Base-by-base conservation (phyloP, 2,797 vertebrate genomes). In the Agapornis canus region DNA sequence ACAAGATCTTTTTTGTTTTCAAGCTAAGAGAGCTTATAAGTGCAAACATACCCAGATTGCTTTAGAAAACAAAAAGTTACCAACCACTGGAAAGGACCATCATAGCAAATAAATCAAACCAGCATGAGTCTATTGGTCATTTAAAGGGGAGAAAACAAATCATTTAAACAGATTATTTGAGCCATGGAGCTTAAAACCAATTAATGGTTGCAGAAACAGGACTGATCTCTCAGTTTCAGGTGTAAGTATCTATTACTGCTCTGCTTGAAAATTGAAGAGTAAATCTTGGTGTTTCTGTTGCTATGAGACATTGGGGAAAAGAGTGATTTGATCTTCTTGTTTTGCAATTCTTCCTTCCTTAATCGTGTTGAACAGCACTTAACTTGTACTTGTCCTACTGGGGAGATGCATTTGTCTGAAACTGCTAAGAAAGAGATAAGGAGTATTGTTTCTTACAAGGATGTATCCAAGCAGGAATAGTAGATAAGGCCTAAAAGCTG, bases 311-410 rank as follows among this genome's bases (percentile, higher is more conserved):
- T 59, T 27, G 63, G 63, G 68, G 75, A 32, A 59, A 69, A 31
- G 84, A 64, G 47, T 14, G 79, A 91, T 92, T 57, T 60, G 61
- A 82, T 89, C 78, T 63, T 59, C n/a, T 75, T 86, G 49, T 39
- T 92, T 63, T 92, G 81, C 92, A 73, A 25, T 87, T 88, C 51
- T 80, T 61, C 80, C 40, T 88, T 29, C 78, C 60, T 85, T 86
- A 73, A 84, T 93, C 63, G 27, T 20, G 10, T 39, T 45, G 68
- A 94, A 43, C 82, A 78, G 79, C 82, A 65, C 71, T 90, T 69
- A 61, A 71, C 92, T 90, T 78, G 89, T 71, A 29, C 81, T 86
- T 70, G 64, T 81, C 56, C 14, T 14, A 2, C 64, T 35, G 56
- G 52, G 68, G 68, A 86, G 79, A 71, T 82, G 60, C 35, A 42